These are phyloP conservation scores for Phalera bucephala DNA, from an alignment of 2,888 invertebrate species.

Conservation along the genomic window DNA sequence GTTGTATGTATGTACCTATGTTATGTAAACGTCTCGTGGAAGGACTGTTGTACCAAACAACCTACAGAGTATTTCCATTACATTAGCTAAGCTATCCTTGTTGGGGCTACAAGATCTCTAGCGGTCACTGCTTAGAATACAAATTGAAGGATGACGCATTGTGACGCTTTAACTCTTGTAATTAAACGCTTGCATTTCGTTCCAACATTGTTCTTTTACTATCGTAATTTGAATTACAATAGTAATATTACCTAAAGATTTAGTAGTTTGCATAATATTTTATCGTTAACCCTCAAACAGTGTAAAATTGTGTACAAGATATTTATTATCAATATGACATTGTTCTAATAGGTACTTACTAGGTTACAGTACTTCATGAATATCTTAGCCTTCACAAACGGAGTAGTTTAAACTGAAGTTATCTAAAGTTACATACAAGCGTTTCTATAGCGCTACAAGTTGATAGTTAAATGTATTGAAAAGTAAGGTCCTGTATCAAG, in stretches of 20 bases:
- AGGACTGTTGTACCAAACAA: constrained; percentile 22
- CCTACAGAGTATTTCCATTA: constrained; percentile 25
- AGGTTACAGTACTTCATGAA: too few species aligned
- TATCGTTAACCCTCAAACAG: constrained; percentile 3
- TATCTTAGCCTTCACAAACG: too few species aligned
- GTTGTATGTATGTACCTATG: too few species aligned
- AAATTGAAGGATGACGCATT: constrained; percentile 32
- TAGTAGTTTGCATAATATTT: constrained; percentile 16
- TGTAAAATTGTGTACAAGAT: not conserved
- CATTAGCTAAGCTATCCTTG: constrained; percentile 33
- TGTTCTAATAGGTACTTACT: not conserved
- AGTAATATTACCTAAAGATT: constrained; percentile 19
- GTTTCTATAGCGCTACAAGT: too few species aligned
- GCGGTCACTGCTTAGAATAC: constrained; percentile 35
- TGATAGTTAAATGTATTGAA: too few species aligned
- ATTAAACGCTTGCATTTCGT: constrained; percentile 10
- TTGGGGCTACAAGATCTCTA: constrained; percentile 28
- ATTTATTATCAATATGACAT: not conserved
- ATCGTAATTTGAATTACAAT: constrained; percentile 29
- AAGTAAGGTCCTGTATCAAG: too few species aligned
- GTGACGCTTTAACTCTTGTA: constrained; percentile 10
- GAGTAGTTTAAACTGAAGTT: too few species aligned
- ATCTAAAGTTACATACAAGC: too few species aligned
- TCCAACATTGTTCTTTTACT: constrained; percentile 8
- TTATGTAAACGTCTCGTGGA: constrained; percentile 1